These are phyloP conservation scores for Acanthiza pusilla DNA, from an alignment of 2,797 vertebrate genomes.

Conservation along the genomic window DNA sequence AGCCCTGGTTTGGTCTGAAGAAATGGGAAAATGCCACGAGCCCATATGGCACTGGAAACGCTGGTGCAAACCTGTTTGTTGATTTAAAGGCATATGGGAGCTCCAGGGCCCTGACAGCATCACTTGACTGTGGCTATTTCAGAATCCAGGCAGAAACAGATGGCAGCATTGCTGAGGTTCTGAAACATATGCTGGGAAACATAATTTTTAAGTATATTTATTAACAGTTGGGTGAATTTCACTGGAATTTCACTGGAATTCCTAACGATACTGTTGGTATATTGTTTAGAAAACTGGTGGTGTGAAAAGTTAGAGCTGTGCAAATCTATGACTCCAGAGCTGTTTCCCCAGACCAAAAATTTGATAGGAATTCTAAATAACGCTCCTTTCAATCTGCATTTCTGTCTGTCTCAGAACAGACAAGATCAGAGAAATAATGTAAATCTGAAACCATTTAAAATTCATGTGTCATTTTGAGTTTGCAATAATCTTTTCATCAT, in stretches of 20 bases:
- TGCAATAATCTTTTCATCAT: constrained; percentile 37
- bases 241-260: not conserved
- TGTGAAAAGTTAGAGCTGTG: not conserved
- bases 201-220: not conserved
- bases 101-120: not conserved
- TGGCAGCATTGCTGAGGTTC: constrained; percentile 1
- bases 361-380: not conserved
- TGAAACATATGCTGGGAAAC: constrained; percentile 1
- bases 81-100: constrained; percentile 17
- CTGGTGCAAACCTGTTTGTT: not conserved
- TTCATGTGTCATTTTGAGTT: constrained; percentile 22
- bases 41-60: not conserved
- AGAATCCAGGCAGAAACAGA: constrained; percentile 36
- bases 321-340: not conserved
- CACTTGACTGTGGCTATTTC: constrained; percentile 8
- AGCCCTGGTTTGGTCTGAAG: not conserved
- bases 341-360: not conserved
- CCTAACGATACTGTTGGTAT: not conserved
- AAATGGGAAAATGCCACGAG: not conserved
- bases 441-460: not conserved
- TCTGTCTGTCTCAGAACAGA: not conserved
- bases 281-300: not conserved
- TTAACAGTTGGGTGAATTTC: constrained; percentile 21
- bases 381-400: not conserved
- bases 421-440: not conserved